Evolutionary conservation across 1,140 invertebrate species (phyloP).

Genomic region (Tribolium madens): DNA sequence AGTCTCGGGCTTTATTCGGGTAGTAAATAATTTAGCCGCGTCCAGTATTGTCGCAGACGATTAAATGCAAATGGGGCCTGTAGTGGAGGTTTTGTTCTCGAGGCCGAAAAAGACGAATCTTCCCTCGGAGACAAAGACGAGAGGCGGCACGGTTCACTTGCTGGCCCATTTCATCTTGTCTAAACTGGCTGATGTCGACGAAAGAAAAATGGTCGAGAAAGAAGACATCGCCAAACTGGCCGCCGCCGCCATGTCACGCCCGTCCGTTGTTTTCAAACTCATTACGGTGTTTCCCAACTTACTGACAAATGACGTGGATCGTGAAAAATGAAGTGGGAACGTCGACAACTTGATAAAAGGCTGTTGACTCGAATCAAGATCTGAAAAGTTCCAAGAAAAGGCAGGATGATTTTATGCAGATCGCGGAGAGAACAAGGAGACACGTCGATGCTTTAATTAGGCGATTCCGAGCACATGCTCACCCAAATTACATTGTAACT

Average conservation of each 20-base stretch:
- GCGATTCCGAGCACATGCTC: constrained; percentile 25
- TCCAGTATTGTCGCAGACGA: constrained; percentile 27
- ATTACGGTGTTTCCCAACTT: constrained; percentile 64
- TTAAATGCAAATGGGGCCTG: constrained; percentile 32
- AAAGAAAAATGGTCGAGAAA: constrained; percentile 50
- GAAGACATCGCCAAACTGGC: constrained; percentile 41
- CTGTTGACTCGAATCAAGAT: constrained; percentile 45
- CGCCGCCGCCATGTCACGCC: constrained; percentile 52
- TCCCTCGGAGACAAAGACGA: constrained; percentile 41
- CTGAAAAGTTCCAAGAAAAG: constrained; percentile 5
- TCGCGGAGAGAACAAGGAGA: background rate
- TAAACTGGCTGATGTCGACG: constrained; percentile 47
- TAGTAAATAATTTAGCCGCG: constrained; percentile 11
- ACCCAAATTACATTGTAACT: constrained; percentile 20
- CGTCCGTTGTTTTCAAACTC: constrained; percentile 64
- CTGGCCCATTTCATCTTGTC: constrained; percentile 46
- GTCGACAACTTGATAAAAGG: constrained; percentile 64
- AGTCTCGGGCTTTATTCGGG: constrained; percentile 3
- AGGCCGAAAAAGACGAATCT: constrained; percentile 50
- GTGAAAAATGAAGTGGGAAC: constrained; percentile 64
- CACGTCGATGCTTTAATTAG: constrained; percentile 31
- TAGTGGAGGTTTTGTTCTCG: constrained; percentile 35
- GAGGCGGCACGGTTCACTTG: constrained; percentile 43
- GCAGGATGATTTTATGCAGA: background rate
- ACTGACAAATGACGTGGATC: constrained; percentile 64